Conservation (phyloP, 2,113 vertebrate genomes). For the Sphaerodactylus townsendi region DNA sequence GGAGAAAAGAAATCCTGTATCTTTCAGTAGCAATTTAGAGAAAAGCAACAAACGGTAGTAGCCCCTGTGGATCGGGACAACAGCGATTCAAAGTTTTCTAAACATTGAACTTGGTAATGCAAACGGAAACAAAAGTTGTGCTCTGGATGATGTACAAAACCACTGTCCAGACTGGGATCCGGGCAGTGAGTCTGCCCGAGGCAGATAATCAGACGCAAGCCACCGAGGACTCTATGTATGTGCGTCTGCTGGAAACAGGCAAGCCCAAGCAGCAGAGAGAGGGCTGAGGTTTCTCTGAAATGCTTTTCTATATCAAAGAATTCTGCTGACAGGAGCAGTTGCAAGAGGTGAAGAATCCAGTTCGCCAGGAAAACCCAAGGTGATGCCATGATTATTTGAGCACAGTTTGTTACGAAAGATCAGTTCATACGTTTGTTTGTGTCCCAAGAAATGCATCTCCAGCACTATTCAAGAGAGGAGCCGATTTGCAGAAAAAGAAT, state of each 20-base stretch:
- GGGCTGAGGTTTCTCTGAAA: accelerated
- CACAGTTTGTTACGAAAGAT: neutral
- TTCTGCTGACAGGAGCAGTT: accelerated
- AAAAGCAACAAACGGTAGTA: neutral
- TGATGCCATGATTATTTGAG: neutral
- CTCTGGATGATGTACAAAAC: neutral
- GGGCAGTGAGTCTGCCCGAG: slow-evolving; percentile 13
- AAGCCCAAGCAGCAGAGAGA: neutral
- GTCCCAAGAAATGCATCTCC: neutral
- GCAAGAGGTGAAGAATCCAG: neutral
- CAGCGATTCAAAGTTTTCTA: neutral
- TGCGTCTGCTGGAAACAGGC: neutral
- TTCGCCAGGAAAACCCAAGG: neutral
- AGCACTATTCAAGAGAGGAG: neutral
- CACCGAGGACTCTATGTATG: neutral
- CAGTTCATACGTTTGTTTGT: neutral
- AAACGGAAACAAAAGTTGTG: slow-evolving; percentile 36
- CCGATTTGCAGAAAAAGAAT: neutral
- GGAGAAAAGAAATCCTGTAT: neutral
- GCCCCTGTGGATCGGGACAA: neutral
- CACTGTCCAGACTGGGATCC: neutral
- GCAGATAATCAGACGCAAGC: neutral
- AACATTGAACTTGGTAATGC: neutral
- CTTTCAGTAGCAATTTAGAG: neutral
- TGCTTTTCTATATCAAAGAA: neutral